Conservation (phyloP, 1,140 invertebrate species). For the Trachelipus rathkii region DNA sequence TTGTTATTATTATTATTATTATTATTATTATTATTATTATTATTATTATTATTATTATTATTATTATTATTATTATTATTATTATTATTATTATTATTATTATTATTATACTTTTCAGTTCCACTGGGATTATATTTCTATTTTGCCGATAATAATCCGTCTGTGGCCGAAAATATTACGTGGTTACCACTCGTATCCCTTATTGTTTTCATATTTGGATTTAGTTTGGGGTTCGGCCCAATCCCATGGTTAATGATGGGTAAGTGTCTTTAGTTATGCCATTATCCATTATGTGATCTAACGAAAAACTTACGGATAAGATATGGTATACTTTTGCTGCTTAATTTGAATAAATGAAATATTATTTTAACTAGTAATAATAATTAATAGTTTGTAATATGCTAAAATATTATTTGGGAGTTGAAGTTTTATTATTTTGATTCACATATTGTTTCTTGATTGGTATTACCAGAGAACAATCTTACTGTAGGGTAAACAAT, state of each 20-base stretch:
- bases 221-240: slow-evolving; percentile 65
- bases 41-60: slow-evolving; percentile 2
- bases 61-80: not conserved
- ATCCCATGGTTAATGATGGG: slow-evolving; percentile 72
- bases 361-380: not conserved
- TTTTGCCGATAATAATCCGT: slow-evolving; percentile 48
- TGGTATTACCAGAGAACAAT: no score
- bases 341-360: no score
- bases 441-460: not conserved
- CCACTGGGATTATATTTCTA: slow-evolving; percentile 72
- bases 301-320: no score
- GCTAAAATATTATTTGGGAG: not conserved
- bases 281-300: no score
- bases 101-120: slow-evolving; percentile 51
- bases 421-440: not conserved
- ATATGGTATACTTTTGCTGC: no score
- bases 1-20: slow-evolving; percentile 14
- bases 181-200: slow-evolving; percentile 60
- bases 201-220: slow-evolving; percentile 57
- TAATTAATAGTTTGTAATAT: not conserved
- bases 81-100: not conserved
- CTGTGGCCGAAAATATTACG: slow-evolving; percentile 30
- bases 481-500: no score
- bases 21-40: not conserved
- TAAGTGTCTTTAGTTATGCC: slow-evolving; percentile 39